Evolutionary conservation across 1,140 invertebrate genomes (phyloP), one percentile per base, ranked within the genome.

Genomic region (Dreissena polymorpha): DNA sequence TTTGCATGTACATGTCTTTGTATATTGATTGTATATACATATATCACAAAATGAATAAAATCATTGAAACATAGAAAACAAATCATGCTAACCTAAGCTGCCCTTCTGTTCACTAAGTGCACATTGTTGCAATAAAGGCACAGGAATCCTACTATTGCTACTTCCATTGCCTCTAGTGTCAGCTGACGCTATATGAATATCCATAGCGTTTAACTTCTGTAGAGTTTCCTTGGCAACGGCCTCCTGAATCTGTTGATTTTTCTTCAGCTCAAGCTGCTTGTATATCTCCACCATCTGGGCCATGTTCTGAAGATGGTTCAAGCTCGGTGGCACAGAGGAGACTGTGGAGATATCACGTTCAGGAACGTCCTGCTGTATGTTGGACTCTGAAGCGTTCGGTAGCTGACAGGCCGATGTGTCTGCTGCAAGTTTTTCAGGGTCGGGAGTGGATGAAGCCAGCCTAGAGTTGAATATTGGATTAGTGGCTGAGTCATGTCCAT

Each of bases 281-380:
- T 82, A 82, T n/a, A 82, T 82, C 18, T 82, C 79, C 10, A 82
- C 71, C 79, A 82, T 82, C 39, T 82, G 39, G n/a, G 79, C 79
- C 79, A 82, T 82, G 25, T 82, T 82, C 25, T 82, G 79, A 2
- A 82, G 55, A 53, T 82, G 79, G 49, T 73, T 82, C 10, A 53
- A 53, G 57, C 55, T 82, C 5, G 79, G 79, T 0, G 55, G 69
- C 21, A 82, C 79, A 0, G 79, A 67, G 5, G 79, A 82, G 18
- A 82, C 81, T 0, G 73, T 49, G 12, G 73, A 76, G 12, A 83
- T 18, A 50, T 83, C 81, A 25, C 72, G 39, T 50, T 76, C 81
- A 25, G 81, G 81, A 14, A 83, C 23, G 25, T 83, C 81, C 14
- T 49, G 67, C 29, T 29, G 49, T 23, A 71, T 25, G 6, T 64